Conservation (phyloP, 2,888 invertebrate species). For the Keiferia lycopersicella region DNA sequence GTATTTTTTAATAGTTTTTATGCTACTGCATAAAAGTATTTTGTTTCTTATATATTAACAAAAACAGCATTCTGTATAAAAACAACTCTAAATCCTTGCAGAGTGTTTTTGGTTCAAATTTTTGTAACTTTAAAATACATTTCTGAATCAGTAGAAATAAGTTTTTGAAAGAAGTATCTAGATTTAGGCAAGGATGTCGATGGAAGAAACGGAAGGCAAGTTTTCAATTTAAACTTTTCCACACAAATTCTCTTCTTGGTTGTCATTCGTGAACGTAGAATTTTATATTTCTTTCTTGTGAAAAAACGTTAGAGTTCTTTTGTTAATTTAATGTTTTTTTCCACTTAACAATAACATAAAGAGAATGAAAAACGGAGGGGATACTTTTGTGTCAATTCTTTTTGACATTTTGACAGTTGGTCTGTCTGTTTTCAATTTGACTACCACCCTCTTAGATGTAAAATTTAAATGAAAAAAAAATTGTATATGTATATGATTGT, state of each 20-base stretch:
- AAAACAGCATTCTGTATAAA: too few species aligned
- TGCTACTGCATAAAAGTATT: too few species aligned
- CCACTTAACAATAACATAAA: background rate
- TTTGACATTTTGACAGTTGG: conserved; percentile 28
- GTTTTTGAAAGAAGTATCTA: background rate
- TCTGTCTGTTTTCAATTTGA: conserved; percentile 24
- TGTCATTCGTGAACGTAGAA: background rate
- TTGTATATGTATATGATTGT: too few species aligned
- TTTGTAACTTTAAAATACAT: too few species aligned
- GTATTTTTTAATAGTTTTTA: too few species aligned
- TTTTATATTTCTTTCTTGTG: background rate
- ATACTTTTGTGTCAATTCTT: conserved; percentile 22
- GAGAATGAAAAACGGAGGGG: background rate
- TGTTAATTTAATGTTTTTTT: background rate
- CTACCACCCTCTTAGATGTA: background rate
- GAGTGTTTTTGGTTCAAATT: too few species aligned
- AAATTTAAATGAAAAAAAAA: background rate
- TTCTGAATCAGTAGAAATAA: background rate
- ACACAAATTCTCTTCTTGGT: background rate
- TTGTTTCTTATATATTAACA: too few species aligned
- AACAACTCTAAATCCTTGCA: too few species aligned
- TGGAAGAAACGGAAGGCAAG: conserved; percentile 31
- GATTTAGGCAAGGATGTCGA: conserved; percentile 1
- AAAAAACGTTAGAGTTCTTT: background rate
- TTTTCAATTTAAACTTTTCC: conserved; percentile 14